phyloP scores from a whole-genome alignment of 2,888 invertebrate genomes.

The Chydorus sphaericus region DNA sequence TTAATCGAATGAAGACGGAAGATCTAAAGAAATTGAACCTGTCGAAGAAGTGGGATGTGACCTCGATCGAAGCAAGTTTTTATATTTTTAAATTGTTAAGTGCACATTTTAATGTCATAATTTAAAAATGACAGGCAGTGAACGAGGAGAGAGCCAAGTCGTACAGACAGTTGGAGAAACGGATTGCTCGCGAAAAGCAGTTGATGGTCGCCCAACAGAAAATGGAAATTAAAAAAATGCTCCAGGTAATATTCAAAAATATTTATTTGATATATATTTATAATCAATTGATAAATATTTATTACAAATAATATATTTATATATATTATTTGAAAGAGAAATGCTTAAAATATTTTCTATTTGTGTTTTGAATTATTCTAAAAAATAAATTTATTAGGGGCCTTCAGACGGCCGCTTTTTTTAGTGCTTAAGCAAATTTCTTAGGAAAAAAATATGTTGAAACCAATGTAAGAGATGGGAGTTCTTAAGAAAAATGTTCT shows the following conservation, averaged over 20 bases:
- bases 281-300: background rate
- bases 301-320: background rate
- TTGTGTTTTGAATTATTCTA: background rate
- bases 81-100: background rate
- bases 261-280: background rate
- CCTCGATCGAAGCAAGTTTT: constrained; percentile 25
- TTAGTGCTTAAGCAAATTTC: too few species aligned
- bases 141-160: constrained; percentile 44
- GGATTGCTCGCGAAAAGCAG: constrained; percentile 61
- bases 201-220: constrained; percentile 60
- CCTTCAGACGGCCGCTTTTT: too few species aligned
- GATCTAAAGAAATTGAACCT: constrained; percentile 24
- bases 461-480: too few species aligned
- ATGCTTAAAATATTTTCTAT: background rate
- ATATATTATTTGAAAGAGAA: background rate
- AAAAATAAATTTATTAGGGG: constrained; percentile 2
- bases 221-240: constrained; percentile 51
- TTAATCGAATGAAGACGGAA: constrained; percentile 49
- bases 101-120: background rate
- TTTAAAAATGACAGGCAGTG: constrained; percentile 27
- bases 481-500: too few species aligned
- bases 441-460: too few species aligned
- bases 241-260: constrained; percentile 32
- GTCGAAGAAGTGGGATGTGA: constrained; percentile 24
- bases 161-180: constrained; percentile 57